Evolutionary conservation across 2,888 invertebrate genomes (phyloP), one percentile per base, ranked within the genome.

Genomic region (Formica aserva): DNA sequence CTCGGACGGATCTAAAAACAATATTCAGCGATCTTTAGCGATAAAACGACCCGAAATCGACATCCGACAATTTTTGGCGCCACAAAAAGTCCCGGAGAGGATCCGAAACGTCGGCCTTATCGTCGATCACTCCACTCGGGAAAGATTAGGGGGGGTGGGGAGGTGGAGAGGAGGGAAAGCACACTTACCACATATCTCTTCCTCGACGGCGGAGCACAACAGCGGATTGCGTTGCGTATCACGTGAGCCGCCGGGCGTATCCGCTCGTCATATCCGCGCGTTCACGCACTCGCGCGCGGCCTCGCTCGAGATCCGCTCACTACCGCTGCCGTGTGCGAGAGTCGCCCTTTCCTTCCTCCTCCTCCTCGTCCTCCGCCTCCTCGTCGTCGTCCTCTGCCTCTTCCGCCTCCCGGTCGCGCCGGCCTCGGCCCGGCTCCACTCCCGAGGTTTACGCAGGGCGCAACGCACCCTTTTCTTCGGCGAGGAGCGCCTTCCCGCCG

Each of bases 231-330:
- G 85, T 82, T 86, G 88, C 84, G 87, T 91, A 89, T 93, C 92
- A 93, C 91, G 93, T 91, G 93, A 92, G 87, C 89, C 60, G 69
- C 78, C 92, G 91, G 91, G 91, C 89, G 91, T 90, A 91, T 92
- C 91, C 92, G 90, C 92, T 90, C 90, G 90, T 92, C 92, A 93
- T 93, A 91, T 91, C 93, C 91, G 89, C 85, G 89, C 85, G 85
- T 86, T 83, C 81, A 87, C 86, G 86, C 86, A 81, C 85, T 87
- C 55, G 55, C 75, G 35, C 86, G 83, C 83, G 65, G 52, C 71
- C 35, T 26, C 76, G 77, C 48, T 48, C 82, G 35, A 77, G 84
- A 76, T 87, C 18, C 78, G 77, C 85, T 84, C 76, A 71, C 83
- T 77, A 38, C 66, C 35, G 45, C 22, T 57, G 75, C 52, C 26